Conservation (phyloP, 2,797 vertebrate species). For the Naso thynnoides region DNA sequence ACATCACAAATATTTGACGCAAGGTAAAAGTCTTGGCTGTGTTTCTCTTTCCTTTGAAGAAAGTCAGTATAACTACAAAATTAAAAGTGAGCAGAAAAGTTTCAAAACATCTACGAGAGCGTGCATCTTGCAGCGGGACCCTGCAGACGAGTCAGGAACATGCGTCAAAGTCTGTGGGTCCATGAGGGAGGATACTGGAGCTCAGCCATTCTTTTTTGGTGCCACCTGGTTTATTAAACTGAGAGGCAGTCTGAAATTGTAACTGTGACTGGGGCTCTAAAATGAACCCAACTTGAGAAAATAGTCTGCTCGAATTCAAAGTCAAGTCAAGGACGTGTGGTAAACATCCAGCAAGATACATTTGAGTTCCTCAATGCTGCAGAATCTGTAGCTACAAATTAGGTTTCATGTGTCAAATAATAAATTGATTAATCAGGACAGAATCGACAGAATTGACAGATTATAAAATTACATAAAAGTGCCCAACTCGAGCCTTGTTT, state of each 20-base stretch:
- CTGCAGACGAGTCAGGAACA: background rate
- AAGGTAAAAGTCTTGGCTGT: background rate
- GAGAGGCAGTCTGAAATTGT: background rate
- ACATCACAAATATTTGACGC: background rate
- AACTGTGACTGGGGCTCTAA: background rate
- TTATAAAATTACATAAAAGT: conserved; percentile 2
- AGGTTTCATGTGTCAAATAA: conserved; percentile 16
- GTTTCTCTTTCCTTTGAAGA: background rate
- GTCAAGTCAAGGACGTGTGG: conserved; percentile 20
- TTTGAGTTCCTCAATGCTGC: conserved; percentile 15
- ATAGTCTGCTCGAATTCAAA: conserved; percentile 10
- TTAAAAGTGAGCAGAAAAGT: background rate
- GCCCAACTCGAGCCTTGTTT: background rate
- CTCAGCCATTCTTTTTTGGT: background rate
- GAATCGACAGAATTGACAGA: background rate
- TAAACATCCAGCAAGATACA: conserved; percentile 13
- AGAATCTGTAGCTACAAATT: conserved; percentile 43
- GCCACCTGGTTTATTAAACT: background rate
- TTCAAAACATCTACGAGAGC: background rate
- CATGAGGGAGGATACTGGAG: background rate
- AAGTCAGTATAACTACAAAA: background rate
- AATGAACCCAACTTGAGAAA: conserved; percentile 22
- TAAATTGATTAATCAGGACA: conserved; percentile 12
- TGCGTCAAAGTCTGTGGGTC: background rate
- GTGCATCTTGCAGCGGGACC: no score